phyloP scores from a whole-genome alignment of 2,113 vertebrate genomes.

The Euleptes europaea region DNA sequence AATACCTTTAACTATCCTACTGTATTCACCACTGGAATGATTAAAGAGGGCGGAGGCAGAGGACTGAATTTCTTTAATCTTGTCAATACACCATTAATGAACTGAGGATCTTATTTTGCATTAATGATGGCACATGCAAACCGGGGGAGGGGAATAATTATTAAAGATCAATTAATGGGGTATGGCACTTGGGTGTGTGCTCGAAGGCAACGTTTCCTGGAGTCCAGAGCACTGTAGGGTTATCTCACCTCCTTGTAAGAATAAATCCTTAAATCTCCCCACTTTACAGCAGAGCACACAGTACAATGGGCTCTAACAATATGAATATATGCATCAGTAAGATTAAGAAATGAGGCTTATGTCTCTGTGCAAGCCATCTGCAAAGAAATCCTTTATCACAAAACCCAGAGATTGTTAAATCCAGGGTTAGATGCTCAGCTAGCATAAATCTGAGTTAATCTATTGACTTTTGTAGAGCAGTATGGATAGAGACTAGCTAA shows the following conservation, averaged over 20 bases:
- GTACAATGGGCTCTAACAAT: not conserved
- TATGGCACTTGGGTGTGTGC: not conserved
- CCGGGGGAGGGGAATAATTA: not conserved
- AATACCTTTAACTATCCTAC: not conserved
- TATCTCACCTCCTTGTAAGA: not conserved
- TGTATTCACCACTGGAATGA: not conserved
- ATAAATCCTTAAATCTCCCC: not conserved
- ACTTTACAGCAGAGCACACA: not conserved
- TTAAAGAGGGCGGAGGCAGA: not conserved
- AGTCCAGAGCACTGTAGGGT: not conserved
- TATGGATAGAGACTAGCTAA: not conserved
- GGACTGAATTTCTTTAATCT: not conserved
- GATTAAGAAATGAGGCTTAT: not conserved
- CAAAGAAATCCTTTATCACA: not conserved
- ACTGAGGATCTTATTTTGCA: not conserved
- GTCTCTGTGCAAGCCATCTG: not conserved
- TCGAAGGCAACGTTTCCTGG: not conserved
- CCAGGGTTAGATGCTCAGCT: not conserved
- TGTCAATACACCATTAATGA: not conserved
- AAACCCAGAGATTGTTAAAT: not conserved
- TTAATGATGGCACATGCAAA: not conserved
- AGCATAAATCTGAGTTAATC: not conserved
- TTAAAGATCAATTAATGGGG: not conserved
- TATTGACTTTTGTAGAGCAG: conserved; percentile 6
- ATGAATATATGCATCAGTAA: not conserved